Evolutionary conservation across 1,140 invertebrate genomes (phyloP).

Genomic region (Armadillidium nasatum): DNA sequence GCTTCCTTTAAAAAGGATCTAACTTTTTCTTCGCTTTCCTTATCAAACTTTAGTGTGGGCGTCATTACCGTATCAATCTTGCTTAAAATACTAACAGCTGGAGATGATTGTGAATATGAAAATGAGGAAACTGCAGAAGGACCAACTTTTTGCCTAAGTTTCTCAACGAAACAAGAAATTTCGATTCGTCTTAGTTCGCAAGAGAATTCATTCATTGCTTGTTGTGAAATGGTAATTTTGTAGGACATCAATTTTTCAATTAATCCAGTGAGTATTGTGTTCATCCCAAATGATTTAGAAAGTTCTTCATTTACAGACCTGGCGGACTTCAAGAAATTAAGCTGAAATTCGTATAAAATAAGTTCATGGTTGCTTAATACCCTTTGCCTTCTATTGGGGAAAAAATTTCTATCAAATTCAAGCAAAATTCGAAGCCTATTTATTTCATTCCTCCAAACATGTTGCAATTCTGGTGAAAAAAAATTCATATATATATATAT

Average conservation of each 20-base stretch:
- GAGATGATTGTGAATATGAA: too few relatives aligned
- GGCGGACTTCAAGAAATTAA: not conserved
- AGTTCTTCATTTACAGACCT: not conserved
- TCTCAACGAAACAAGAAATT: not conserved
- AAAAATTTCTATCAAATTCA: not conserved
- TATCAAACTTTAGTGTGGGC: slow-evolving; percentile 16
- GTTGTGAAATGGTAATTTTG: not conserved
- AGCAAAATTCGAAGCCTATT: not conserved
- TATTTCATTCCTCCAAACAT: not conserved
- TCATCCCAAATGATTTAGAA: not conserved
- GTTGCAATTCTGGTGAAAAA: slow-evolving; percentile 1
- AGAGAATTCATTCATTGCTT: not conserved
- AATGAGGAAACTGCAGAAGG: too few relatives aligned
- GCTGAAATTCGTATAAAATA: not conserved
- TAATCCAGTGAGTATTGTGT: not conserved
- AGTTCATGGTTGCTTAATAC: not conserved
- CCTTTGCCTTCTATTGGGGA: not conserved
- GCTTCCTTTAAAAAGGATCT: slow-evolving; percentile 29
- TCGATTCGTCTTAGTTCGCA: not conserved
- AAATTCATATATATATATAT: slow-evolving; percentile 4
- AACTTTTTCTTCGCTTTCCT: slow-evolving; percentile 32
- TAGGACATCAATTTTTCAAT: not conserved
- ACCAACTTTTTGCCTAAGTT: too few relatives aligned
- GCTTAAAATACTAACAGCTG: slow-evolving; percentile 14
- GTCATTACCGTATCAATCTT: slow-evolving; percentile 17